Evolutionary conservation across 2,113 vertebrate genomes (phyloP), one percentile per base, ranked within the genome.

Genomic region (Albula goreensis): DNA sequence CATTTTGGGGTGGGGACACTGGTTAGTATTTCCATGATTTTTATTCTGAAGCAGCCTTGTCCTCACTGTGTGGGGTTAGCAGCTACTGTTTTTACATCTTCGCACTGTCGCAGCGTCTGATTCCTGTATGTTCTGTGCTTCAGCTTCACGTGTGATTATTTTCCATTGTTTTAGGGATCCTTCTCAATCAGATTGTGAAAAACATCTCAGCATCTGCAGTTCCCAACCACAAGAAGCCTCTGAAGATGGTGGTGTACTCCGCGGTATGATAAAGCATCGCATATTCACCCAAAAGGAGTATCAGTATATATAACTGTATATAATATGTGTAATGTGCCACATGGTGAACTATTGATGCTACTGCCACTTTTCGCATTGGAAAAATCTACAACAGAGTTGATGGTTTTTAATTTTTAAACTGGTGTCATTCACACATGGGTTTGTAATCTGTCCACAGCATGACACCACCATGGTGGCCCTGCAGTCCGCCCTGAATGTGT

Each of bases 381-480:
- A 56, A 50, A 79, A 70, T n/a, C 8, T 10, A 41, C 31, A 41
- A 41, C 31, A 41, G 31, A 41, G 31, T 41, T 41, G 77, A 41
- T 15, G 5, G 17, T 41, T 77, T 10, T 77, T 66, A 2, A 49
- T 6, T 9, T 78, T 56, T 51, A 78, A 10, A 7, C 41, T 84
- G 22, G 22, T 56, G 49, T 4, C 19, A 50, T 50, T 22, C 70
- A 57, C 11, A 78, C 19, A 57, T 82, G 3, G 81, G 7, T 81
- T 48, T 85, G 80, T 22, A 50, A 4, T 89, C 80, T 89, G 81
- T 92, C 56, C 82, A 70, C 93, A 99, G 98, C 98, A 99, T 1
- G 98, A 99, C 92, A 97, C 96, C 60, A 99, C 98, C 2, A 91
- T 99, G 51, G 92, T 95, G 2, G 98, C 98, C 81, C 94, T 99